These are phyloP conservation scores for Pogonocichla stellata DNA, from an alignment of 2,113 vertebrate genomes.

Conservation along the genomic window DNA sequence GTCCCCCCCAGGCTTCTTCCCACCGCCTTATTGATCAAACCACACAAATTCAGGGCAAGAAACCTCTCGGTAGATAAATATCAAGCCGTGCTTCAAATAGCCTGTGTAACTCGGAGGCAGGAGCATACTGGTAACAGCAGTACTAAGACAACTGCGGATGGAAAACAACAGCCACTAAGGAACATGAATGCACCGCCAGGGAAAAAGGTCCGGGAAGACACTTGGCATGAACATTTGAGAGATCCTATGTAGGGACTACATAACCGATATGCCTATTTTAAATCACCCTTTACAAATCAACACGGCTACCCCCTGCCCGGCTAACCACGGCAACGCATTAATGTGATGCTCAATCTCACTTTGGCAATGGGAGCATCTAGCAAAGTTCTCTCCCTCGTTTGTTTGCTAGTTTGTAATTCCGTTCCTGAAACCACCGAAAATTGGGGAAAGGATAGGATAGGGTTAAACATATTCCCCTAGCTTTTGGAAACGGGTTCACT, in stretches of 20 bases:
- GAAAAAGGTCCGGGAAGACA: constrained; percentile 2
- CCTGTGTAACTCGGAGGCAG: background rate
- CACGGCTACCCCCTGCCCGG: constrained; percentile 76
- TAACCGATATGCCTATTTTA: constrained; percentile 71
- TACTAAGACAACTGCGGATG: background rate
- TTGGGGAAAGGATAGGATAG: constrained; percentile 40
- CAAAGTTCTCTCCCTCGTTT: constrained; percentile 69
- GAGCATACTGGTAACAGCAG: background rate
- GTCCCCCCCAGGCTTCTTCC: background rate
- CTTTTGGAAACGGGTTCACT: constrained; percentile 68
- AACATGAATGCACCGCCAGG: background rate
- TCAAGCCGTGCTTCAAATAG: background rate
- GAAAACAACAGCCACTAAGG: background rate
- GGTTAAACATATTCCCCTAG: constrained; percentile 69
- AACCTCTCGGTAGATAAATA: background rate
- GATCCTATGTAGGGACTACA: constrained; percentile 21
- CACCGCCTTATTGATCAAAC: constrained; percentile 29
- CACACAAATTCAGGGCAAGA: background rate
- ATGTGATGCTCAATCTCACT: constrained; percentile 89
- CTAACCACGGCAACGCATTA: constrained; percentile 84
- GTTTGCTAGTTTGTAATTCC: constrained; percentile 64
- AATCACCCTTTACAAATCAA: constrained; percentile 85
- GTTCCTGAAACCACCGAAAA: constrained; percentile 62
- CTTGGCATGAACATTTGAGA: constrained; percentile 32
- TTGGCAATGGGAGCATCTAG: constrained; percentile 78